These are phyloP conservation scores for Karalla daura DNA, from an alignment of 2,797 vertebrate species.

Conservation along the genomic window DNA sequence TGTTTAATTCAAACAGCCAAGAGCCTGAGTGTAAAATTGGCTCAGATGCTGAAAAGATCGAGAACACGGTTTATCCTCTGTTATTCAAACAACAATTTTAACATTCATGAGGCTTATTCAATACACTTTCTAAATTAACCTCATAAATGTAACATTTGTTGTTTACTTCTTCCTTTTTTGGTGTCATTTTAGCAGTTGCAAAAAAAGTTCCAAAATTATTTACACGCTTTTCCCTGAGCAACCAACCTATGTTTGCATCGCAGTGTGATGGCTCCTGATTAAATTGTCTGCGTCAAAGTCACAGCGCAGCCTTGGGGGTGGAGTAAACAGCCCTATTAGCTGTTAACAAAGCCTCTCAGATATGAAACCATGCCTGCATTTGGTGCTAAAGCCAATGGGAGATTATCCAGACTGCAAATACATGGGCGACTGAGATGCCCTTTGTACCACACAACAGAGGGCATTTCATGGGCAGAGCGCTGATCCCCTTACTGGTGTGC, in stretches of 20 bases:
- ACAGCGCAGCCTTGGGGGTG: slow-evolving; percentile 43
- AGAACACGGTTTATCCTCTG: slow-evolving; percentile 25
- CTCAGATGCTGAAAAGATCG: slow-evolving; percentile 62
- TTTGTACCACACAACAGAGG: slow-evolving; percentile 79
- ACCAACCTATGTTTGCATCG: slow-evolving; percentile 22
- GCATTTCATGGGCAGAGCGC: slow-evolving; percentile 75
- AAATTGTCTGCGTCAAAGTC: slow-evolving; percentile 62
- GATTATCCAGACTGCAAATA: slow-evolving; percentile 79
- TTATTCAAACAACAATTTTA: slow-evolving; percentile 25
- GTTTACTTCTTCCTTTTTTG: not conserved
- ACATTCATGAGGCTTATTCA: slow-evolving; percentile 19
- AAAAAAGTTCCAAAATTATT: slow-evolving; percentile 20
- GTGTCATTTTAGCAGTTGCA: not conserved
- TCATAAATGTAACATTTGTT: slow-evolving; percentile 22
- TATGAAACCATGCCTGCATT: slow-evolving; percentile 64
- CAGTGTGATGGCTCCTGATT: slow-evolving; percentile 52
- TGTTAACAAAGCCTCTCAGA: slow-evolving; percentile 72
- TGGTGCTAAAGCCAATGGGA: slow-evolving; percentile 63
- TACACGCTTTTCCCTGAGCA: slow-evolving; percentile 13
- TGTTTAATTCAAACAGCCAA: slow-evolving; percentile 62
- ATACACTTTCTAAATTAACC: not conserved
- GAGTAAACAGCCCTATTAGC: slow-evolving; percentile 68
- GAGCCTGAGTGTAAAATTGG: slow-evolving; percentile 68
- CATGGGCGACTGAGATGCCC: slow-evolving; percentile 68
- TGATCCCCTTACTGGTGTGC: slow-evolving; percentile 77